phyloP scores from a whole-genome alignment of 2,113 vertebrate genomes.

The Malurus alboscapulatus region DNA sequence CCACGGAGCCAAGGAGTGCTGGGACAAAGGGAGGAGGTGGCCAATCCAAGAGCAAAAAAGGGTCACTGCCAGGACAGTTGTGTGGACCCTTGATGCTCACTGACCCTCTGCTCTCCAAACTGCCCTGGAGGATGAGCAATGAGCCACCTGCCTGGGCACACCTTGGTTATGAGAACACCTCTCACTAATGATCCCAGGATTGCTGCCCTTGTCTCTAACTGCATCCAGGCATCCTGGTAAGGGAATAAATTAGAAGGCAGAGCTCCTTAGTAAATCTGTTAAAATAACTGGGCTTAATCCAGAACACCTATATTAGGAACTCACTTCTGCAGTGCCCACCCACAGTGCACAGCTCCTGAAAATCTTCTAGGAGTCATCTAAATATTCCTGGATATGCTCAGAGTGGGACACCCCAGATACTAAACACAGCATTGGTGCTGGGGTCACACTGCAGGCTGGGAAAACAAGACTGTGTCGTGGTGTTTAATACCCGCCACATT shows the following conservation, averaged over 20 bases:
- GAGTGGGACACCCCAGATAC: background rate
- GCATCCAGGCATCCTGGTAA: background rate
- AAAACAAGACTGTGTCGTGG: accelerated
- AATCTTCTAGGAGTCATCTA: background rate
- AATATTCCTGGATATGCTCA: background rate
- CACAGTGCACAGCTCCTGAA: background rate
- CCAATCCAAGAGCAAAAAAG: background rate
- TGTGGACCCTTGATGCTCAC: background rate
- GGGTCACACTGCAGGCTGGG: background rate
- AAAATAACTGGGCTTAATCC: background rate
- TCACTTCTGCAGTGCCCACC: background rate
- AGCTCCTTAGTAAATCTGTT: background rate
- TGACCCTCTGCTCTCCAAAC: background rate
- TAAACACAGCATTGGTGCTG: background rate
- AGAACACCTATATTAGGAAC: background rate
- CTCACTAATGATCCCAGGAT: background rate
- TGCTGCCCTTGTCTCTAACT: background rate
- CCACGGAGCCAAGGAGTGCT: background rate
- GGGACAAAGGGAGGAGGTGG: background rate
- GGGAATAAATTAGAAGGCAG: background rate
- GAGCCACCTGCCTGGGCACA: background rate
- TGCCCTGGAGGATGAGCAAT: background rate
- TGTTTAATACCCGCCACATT: background rate
- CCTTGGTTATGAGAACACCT: background rate
- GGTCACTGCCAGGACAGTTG: background rate